A percentile compares a stretch with the other conserved stretches of the same genome.
Evolutionary conservation across 2,888 invertebrate species (phyloP).

Genomic region (Papilio demoleus): DNA sequence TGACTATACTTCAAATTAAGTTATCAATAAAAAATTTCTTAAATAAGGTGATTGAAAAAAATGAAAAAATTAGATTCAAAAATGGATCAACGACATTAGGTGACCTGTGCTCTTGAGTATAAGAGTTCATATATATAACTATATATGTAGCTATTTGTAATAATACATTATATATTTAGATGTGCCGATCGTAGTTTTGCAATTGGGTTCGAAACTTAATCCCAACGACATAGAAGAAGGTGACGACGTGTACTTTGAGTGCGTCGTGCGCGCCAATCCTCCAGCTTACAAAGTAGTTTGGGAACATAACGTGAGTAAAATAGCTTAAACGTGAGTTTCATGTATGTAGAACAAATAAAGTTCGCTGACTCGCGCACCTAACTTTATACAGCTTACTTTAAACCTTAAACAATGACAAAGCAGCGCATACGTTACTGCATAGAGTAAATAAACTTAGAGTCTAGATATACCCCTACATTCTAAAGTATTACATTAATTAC

Average conservation of each 20-base stretch:
- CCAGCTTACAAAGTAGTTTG: slow-evolving; percentile 81
- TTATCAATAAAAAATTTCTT: too few species aligned
- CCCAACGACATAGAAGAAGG: slow-evolving; percentile 80
- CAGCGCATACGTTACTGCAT: neutral
- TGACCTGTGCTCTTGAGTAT: too few species aligned
- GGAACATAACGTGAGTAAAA: slow-evolving; percentile 78
- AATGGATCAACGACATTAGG: too few species aligned
- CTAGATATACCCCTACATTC: neutral
- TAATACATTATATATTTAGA: slow-evolving; percentile 57
- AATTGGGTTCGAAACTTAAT: slow-evolving; percentile 73
- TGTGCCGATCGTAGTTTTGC: slow-evolving; percentile 72
- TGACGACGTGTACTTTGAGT: slow-evolving; percentile 79
- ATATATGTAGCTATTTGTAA: too few species aligned
- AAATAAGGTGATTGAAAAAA: too few species aligned
- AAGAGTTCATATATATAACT: too few species aligned
- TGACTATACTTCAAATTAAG: too few species aligned
- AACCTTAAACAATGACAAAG: slow-evolving; percentile 26
- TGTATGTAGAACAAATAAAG: slow-evolving; percentile 39
- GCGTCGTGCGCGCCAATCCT: slow-evolving; percentile 77
- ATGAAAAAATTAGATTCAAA: too few species aligned
- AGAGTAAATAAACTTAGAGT: neutral
- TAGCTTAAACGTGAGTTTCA: slow-evolving; percentile 39
- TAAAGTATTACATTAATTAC: neutral
- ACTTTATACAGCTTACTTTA: slow-evolving; percentile 30
- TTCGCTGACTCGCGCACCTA: slow-evolving; percentile 27